Conservation (phyloP, 2,113 vertebrate genomes). For the Ammodytes dubius region DNA sequence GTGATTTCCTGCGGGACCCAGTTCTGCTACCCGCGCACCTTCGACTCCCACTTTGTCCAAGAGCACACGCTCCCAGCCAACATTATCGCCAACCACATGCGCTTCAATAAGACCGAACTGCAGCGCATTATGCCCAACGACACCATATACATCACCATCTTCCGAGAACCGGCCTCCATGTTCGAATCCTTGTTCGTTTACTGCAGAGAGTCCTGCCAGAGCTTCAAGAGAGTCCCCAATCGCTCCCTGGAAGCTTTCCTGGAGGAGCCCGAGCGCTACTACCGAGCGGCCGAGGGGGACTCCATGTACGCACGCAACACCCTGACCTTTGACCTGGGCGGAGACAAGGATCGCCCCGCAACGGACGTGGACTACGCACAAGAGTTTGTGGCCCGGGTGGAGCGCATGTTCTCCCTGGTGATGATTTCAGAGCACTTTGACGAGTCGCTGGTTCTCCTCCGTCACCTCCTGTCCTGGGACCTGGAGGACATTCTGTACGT, state of each 20-base stretch:
- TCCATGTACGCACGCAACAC: slow-evolving; percentile 90
- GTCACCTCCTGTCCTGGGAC: slow-evolving; percentile 90
- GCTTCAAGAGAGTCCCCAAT: slow-evolving; percentile 88
- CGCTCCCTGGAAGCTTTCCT: slow-evolving; percentile 88
- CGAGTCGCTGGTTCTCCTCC: slow-evolving; percentile 90
- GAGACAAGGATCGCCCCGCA: slow-evolving; percentile 84
- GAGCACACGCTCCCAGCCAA: slow-evolving; percentile 86
- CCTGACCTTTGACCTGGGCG: slow-evolving; percentile 89
- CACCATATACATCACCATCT: slow-evolving; percentile 89
- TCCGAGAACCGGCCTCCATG: slow-evolving; percentile 90
- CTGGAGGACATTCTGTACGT: slow-evolving; percentile 89
- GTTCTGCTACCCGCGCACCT: slow-evolving; percentile 91
- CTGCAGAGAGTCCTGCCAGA: slow-evolving; percentile 89
- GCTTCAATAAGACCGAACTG: slow-evolving; percentile 85
- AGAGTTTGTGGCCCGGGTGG: slow-evolving; percentile 84
- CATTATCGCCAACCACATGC: slow-evolving; percentile 89
- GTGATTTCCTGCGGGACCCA: slow-evolving; percentile 83
- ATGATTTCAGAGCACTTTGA: slow-evolving; percentile 93
- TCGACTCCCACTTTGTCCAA: slow-evolving; percentile 87
- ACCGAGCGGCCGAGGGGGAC: slow-evolving; percentile 84
- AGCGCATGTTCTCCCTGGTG: slow-evolving; percentile 87
- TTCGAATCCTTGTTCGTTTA: slow-evolving; percentile 93
- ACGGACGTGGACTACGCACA: slow-evolving; percentile 78
- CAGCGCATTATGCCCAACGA: slow-evolving; percentile 86
- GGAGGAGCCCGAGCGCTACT: slow-evolving; percentile 85